A percentile compares a stretch with the other conserved stretches of the same genome.
These are phyloP conservation scores for Ifrita kowaldi DNA, from an alignment of 2,113 vertebrate genomes.

Conservation along the genomic window DNA sequence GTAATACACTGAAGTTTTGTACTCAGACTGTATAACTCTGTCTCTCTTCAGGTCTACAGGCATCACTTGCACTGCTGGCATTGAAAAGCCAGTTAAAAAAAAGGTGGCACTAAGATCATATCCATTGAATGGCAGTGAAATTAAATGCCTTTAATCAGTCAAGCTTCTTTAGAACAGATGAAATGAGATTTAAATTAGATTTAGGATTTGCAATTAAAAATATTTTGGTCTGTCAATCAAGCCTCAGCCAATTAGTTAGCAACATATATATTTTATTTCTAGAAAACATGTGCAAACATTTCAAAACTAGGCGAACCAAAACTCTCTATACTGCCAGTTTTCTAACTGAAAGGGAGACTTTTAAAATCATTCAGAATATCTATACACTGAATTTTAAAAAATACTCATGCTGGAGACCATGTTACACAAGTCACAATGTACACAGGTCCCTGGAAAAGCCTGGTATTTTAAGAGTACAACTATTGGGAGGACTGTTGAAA, in stretches of 20 bases:
- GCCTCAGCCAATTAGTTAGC: background rate
- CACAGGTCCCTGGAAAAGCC: background rate
- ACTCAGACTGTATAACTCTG: background rate
- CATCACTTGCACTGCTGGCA: background rate
- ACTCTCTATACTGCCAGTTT: background rate
- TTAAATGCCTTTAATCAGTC: slow-evolving; percentile 7
- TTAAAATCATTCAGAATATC: background rate
- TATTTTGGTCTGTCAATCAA: slow-evolving; percentile 30
- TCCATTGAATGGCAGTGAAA: background rate
- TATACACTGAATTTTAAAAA: background rate
- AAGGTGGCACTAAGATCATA: background rate
- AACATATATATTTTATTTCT: background rate
- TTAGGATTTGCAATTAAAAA: slow-evolving; percentile 23
- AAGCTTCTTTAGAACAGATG: background rate
- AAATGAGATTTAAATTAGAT: slow-evolving; percentile 35
- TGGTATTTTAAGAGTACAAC: slow-evolving; percentile 1
- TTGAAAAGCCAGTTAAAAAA: background rate
- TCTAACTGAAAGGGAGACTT: background rate
- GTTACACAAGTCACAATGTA: background rate
- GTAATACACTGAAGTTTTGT: background rate
- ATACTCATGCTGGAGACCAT: background rate
- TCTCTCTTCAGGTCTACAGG: background rate
- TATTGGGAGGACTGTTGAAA: background rate
- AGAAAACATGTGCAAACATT: background rate
- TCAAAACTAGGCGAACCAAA: background rate